These are phyloP conservation scores for Acanthaster planci DNA, from an alignment of 35 echinoderm and acorn worm genomes.

Conservation along the genomic window DNA sequence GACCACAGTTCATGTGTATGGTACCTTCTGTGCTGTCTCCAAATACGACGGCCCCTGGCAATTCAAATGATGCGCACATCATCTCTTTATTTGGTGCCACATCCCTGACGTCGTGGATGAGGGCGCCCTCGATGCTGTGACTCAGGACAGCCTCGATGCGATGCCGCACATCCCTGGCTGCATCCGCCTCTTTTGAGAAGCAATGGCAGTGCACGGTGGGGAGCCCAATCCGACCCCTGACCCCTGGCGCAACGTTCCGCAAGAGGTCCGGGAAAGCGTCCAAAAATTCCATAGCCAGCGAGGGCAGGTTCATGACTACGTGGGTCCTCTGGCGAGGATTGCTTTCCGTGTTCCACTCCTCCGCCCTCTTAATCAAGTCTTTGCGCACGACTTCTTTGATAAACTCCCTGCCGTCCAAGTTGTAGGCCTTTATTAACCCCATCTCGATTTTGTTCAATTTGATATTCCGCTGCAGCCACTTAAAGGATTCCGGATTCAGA, in stretches of 20 bases:
- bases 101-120: constrained; percentile 87
- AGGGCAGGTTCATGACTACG: constrained; percentile 92
- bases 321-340: constrained; percentile 15
- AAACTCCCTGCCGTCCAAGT: constrained; percentile 85
- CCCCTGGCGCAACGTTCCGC: constrained; percentile 20
- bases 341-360: constrained; percentile 17
- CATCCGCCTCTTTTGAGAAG: constrained; percentile 80
- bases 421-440: constrained; percentile 43
- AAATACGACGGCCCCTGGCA: constrained; percentile 60
- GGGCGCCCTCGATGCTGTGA: constrained; percentile 9
- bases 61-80: constrained; percentile 83
- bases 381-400: constrained; percentile 55
- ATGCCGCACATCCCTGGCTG: constrained; percentile 35
- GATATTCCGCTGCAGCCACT: constrained; percentile 71
- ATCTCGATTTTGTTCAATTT: constrained; percentile 73
- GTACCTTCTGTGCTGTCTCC: neutral
- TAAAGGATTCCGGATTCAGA: constrained; percentile 88
- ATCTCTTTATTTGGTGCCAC: constrained; percentile 99
- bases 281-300: constrained; percentile 88
- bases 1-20: neutral
- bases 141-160: constrained; percentile 54
- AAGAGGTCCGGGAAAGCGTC: constrained; percentile 68
- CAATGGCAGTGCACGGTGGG: constrained; percentile 84
- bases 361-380: constrained; percentile 40
- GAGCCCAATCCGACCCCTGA: constrained; percentile 28